Evolutionary conservation across 1,140 invertebrate genomes (phyloP), one percentile per base, ranked within the genome.

Genomic region (Oedothorax gibbosus): DNA sequence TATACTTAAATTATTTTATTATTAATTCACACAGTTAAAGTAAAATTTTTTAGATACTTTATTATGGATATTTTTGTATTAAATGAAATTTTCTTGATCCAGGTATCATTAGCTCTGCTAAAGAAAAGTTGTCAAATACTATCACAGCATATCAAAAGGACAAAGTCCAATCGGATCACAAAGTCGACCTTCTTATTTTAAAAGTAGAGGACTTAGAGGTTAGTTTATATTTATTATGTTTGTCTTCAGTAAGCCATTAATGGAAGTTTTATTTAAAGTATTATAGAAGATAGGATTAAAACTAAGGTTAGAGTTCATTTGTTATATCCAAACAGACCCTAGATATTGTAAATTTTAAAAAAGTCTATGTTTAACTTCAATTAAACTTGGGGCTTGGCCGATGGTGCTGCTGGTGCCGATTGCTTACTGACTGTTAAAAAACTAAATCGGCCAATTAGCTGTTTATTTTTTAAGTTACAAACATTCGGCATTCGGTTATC

Each of bases 121-220:
- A 87, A 78, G 68, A 69, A 51, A 72, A 87, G 64, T 50, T 88
- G 20, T 57, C 76, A 18, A 80, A 87, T 20, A 66, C 85, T 12
- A 77, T 88, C 21, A 85, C 56, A 62, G 62, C 83, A 35, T 87
- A 85, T 77, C 83, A 88, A 62, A 82, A 86, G 56, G 87, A 88
- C 53, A 88, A 87, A 75, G 82, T 79, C 35, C 87, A 88, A 71
- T 81, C 87, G 20, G 87, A 88, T 71, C 87, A 88, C 21, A 88
- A 88, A 87, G 85, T 87, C 12, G 87, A 88, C 35, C 50, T 88
- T 0, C 85, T 88, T 12, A 88, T 88, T 68, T 69, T 88, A 9
- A 88, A 88, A 85, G 87, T 88, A n/a, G 87, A 88, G 83, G 87
- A 88, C 83, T 75, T 88, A 54, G 87, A 88, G 81, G 87, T 87